Conservation (phyloP, 92 coral and sea anemone species). For the Palythoa grandis region DNA sequence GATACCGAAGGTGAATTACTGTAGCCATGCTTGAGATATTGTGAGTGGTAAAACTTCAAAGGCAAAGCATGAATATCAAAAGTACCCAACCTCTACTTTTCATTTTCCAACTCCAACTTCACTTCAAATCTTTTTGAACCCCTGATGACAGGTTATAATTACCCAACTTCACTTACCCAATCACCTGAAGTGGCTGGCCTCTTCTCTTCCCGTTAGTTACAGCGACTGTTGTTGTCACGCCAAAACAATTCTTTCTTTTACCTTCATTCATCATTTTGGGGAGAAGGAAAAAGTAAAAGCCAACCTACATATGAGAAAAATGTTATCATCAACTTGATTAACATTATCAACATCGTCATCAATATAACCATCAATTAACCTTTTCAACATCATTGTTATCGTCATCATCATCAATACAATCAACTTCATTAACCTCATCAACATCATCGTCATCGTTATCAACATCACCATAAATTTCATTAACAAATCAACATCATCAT, state of each 20-base stretch:
- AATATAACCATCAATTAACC: not conserved
- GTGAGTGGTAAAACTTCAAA: too few species aligned
- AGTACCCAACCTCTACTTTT: too few species aligned
- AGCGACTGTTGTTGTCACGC: not conserved
- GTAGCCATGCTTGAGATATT: too few species aligned
- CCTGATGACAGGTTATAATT: too few species aligned
- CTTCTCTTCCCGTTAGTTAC: not conserved
- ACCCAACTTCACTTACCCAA: slow-evolving; percentile 14
- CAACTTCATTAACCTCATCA: not conserved
- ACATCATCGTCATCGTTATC: too few species aligned
- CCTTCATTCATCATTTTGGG: slow-evolving; percentile 43
- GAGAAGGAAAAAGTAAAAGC: slow-evolving; percentile 79
- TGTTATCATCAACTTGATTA: not conserved
- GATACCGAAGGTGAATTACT: too few species aligned
- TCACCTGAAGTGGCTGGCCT: slow-evolving; percentile 34
- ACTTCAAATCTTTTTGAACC: too few species aligned
- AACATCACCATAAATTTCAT: not conserved
- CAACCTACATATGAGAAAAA: slow-evolving; percentile 50
- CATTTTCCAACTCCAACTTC: too few species aligned
- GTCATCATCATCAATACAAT: not conserved
- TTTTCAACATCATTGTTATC: not conserved
- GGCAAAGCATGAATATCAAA: too few species aligned
- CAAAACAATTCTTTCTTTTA: slow-evolving; percentile 24
- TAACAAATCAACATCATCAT: not conserved
- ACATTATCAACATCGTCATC: not conserved